Conservation (phyloP, 2,888 invertebrate genomes). For the Amphimallon solstitiale region DNA sequence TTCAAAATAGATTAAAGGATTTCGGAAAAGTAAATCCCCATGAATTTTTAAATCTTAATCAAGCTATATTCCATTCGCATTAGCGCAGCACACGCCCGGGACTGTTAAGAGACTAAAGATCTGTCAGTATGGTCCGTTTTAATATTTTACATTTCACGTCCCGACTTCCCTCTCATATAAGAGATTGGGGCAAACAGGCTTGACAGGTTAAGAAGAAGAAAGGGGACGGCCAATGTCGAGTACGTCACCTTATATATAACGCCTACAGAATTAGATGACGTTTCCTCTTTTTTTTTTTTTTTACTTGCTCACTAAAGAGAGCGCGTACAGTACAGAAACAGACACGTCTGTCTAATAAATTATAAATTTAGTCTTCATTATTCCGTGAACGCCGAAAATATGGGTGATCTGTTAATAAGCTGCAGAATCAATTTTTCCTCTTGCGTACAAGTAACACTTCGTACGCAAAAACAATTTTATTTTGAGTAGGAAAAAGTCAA, state of each 20-base stretch:
- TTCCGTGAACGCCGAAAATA: not conserved
- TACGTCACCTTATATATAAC: no score
- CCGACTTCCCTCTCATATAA: no score
- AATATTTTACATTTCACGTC: slow-evolving; percentile 8
- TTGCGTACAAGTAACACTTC: no score
- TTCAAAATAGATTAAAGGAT: slow-evolving; percentile 15
- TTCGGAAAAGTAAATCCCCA: slow-evolving; percentile 12
- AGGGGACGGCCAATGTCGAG: no score
- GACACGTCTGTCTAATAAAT: not conserved
- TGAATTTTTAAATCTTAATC: slow-evolving; percentile 19
- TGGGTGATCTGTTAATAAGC: not conserved
- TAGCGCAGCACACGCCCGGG: slow-evolving; percentile 2
- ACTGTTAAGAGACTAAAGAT: not conserved
- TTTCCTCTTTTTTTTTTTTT: no score
- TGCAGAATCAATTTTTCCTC: not conserved
- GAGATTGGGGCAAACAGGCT: no score
- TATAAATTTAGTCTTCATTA: slow-evolving; percentile 20
- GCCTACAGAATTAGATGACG: not conserved
- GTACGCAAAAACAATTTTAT: no score
- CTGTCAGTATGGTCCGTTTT: slow-evolving; percentile 9
- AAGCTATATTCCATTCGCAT: no score
- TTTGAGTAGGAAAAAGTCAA: no score
- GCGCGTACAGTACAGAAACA: no score
- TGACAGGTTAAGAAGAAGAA: no score
- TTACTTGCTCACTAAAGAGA: no score